Evolutionary conservation across 2,888 invertebrate species (phyloP).

Genomic region (Polylopha cassiicola): DNA sequence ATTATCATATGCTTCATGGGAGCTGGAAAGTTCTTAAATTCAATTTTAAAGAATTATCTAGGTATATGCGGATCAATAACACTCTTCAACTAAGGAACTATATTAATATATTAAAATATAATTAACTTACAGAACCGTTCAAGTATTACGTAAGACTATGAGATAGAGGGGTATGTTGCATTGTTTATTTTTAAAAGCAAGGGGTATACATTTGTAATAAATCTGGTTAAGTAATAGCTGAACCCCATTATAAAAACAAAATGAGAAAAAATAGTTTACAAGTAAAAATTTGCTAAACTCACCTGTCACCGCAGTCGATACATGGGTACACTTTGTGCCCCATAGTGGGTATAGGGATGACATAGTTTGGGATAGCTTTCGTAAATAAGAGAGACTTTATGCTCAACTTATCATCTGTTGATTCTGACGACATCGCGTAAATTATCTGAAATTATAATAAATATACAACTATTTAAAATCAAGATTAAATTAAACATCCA

Average conservation of each 20-base stretch:
- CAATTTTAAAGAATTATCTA: no score
- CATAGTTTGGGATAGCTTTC: slow-evolving; percentile 56
- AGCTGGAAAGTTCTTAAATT: no score
- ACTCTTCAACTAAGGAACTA: no score
- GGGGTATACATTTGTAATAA: neutral
- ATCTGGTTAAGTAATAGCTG: neutral
- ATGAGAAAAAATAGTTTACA: neutral
- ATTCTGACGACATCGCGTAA: slow-evolving; percentile 29
- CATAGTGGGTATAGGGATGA: slow-evolving; percentile 42
- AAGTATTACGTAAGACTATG: no score
- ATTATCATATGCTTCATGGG: no score
- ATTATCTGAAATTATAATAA: slow-evolving; percentile 4
- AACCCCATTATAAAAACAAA: neutral
- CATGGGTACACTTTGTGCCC: slow-evolving; percentile 69
- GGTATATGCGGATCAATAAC: no score
- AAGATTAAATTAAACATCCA: no score
- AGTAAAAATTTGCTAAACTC: slow-evolving; percentile 32
- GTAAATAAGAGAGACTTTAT: slow-evolving; percentile 63
- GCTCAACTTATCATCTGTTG: slow-evolving; percentile 45
- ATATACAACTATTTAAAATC: no score
- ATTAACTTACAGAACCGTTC: no score
- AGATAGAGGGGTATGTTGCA: no score
- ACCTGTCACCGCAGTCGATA: slow-evolving; percentile 76
- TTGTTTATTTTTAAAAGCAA: no score
- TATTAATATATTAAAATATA: no score